Base-by-base conservation (phyloP, 2,797 vertebrate species). In the Malurus splendens region DNA sequence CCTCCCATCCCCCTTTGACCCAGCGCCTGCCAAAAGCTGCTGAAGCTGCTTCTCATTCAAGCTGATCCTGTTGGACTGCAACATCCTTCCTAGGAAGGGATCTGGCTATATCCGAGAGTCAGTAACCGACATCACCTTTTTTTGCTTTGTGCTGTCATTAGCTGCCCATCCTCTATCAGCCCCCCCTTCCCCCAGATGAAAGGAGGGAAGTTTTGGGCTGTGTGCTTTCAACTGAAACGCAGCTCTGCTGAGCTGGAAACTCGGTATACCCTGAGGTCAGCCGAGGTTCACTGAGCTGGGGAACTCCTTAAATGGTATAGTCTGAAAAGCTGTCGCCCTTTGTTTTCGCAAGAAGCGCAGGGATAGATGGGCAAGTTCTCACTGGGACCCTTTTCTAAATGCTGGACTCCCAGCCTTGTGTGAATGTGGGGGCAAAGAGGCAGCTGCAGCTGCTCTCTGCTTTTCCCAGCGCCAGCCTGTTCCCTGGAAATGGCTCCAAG, bases 291-390 rank as follows among this genome's bases (percentile, higher is more conserved):
- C 75, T 33, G 30, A 61, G 44, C 89, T 41, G 68, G 92, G 91
- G 90, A 92, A 81, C 92, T 92, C 92, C 82, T 92, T 90, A 90
- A 94, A 92, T 82, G 88, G 91, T 33, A 82, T 52, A 19, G 41
- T 60, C 71, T 89, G 64, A 60, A 86, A 78, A 83, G 62, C 55
- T 0, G 0, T 16, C 17, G n/a, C 45, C 52, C 44, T 76, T 65
- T 4, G 1, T 72, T 66, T 82, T 48, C 7, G 22, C 0, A 5
- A 85, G 76, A 38, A 32, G 38, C 2, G 0, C 2, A 1, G 39
- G 23, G 45, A 66, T 14, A 32, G 24, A 66, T 51, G 42, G 66
- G n/a, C 0, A 1, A 59, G 25, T n/a, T 51, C 47, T 68, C 42
- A 36, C 3, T 3, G 7, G 24, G 36, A 56, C 28, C 18, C 14